Base-by-base conservation (phyloP, 2,113 vertebrate genomes). In the Sclerurus mexicanus region DNA sequence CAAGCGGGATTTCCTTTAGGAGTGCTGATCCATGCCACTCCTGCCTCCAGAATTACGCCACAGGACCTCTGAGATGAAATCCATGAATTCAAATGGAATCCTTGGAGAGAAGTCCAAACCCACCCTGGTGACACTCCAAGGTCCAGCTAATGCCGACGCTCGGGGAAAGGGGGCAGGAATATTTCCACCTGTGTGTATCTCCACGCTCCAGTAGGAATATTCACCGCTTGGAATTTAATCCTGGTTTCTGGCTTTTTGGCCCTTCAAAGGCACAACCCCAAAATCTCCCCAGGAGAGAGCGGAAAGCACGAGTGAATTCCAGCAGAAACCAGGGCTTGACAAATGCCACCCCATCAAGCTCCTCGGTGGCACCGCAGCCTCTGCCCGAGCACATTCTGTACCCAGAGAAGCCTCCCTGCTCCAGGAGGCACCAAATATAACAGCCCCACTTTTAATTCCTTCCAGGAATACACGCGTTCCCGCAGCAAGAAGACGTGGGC, bases 371-470 rank as follows among this genome's bases (percentile, higher is more conserved):
- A 42, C 40, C 40, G 14, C 14, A 42, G 40, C 40, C 40, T 14
- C 40, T 42, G 40, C 40, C 40, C 14, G 72, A 94, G 97, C 91
- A 96, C 92, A 92, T 75, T 89, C 81, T 82, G 93, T 94, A 85
- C 93, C 94, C 73, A 7, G 19, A 94, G 94, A 69, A 81, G 89
- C 84, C 93, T 94, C 85, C 42, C 81, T 22, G 58, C 87, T 95
- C 85, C 47, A 11, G 90, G 93, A 95, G 91, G 82, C 28, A 94
- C 92, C 95, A 90, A 95, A 97, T 94, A 96, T 86, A 94, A 95
- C 91, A 84, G 93, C 40, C 63, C 71, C 66, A 4, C 75, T 95
- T 95, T 88, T 87, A 91, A 94, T 93, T 89, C 81, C 90, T 96
- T 95, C 88, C 92, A 93, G 86, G 94, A 96, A 96, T 81, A 94